These are phyloP conservation scores for Mus pahari DNA, from an alignment of 2,113 vertebrate genomes.

Conservation along the genomic window DNA sequence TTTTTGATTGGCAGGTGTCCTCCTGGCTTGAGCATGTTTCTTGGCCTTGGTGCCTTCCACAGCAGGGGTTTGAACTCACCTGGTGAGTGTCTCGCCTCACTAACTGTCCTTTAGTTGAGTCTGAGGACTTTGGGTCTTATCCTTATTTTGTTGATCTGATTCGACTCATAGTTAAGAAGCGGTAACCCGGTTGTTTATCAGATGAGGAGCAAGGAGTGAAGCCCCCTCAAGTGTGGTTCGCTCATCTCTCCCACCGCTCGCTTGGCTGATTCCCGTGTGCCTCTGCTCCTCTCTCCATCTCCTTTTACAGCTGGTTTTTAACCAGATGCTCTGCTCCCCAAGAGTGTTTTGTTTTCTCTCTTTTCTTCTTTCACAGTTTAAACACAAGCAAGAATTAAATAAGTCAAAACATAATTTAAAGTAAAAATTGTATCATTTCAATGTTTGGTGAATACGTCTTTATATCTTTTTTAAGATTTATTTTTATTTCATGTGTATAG, in stretches of 20 bases:
- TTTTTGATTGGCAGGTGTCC: slow-evolving; percentile 16
- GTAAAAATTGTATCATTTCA: background rate
- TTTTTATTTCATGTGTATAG: background rate
- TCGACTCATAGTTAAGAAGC: background rate
- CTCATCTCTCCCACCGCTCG: background rate
- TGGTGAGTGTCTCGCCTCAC: background rate
- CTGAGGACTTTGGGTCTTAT: slow-evolving; percentile 9
- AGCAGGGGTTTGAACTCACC: background rate
- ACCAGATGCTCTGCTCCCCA: background rate
- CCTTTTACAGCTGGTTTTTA: background rate
- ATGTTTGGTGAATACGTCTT: slow-evolving; percentile 6
- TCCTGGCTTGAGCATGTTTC: background rate
- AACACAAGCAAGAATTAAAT: slow-evolving; percentile 47
- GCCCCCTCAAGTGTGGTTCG: background rate
- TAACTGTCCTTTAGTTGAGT: background rate
- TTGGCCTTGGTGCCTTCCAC: background rate
- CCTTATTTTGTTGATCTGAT: slow-evolving; percentile 21
- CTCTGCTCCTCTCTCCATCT: slow-evolving; percentile 10
- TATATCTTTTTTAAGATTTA: background rate
- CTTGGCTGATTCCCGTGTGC: background rate
- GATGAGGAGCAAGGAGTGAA: background rate
- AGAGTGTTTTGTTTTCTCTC: background rate
- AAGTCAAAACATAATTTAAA: slow-evolving; percentile 41
- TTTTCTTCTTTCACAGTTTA: slow-evolving; percentile 32
- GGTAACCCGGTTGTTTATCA: background rate